Evolutionary conservation across 2,797 vertebrate species (phyloP), one percentile per base, ranked within the genome.

Genomic region (Lindbergichthys nudifrons): DNA sequence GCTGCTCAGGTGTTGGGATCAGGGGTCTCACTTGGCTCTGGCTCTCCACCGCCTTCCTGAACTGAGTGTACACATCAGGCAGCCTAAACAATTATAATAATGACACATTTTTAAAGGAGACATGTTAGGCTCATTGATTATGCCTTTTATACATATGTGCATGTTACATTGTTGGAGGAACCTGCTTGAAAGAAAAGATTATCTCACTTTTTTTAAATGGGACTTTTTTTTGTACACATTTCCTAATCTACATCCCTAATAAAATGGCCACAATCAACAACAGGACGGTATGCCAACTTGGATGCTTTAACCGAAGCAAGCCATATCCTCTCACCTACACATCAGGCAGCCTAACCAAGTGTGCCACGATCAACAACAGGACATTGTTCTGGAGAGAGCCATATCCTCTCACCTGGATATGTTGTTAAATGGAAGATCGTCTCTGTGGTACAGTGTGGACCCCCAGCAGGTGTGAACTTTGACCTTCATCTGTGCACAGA

Each of bases 61-160:
- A 97, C 79, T 94, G 92, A 19, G 96, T 96, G 88, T 93, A 97
- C 50, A 96, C 93, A 74, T 96, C 94, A 0, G 96, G 96, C 78
- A 97, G 82, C 83, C 96, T 97, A 70, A n/a, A 23, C 57, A 19
- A 26, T 26, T 5, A 26, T 26, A 26, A 26, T 5, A 26, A 26
- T 5, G 26, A 26, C 26, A 26, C 4, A 26, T 26, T 1, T 26
- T 26, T 26, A 26, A 26, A 5, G 26, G 26, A 26, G 26, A 5
- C 26, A 26, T 26, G 26, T 26, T 26, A 26, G 26, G 26, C 26
- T 26, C 26, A 26, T 26, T 26, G 26, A 26, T 26, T 26, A 26
- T 26, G 26, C 26, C 26, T 26, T 26, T 26, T 26, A 26, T 26
- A 1, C 26, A 26, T 26, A 26, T 26, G 26, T 26, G 26, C 26